Conservation (phyloP, 2,888 invertebrate genomes). For the Drosophila picticornis region DNA sequence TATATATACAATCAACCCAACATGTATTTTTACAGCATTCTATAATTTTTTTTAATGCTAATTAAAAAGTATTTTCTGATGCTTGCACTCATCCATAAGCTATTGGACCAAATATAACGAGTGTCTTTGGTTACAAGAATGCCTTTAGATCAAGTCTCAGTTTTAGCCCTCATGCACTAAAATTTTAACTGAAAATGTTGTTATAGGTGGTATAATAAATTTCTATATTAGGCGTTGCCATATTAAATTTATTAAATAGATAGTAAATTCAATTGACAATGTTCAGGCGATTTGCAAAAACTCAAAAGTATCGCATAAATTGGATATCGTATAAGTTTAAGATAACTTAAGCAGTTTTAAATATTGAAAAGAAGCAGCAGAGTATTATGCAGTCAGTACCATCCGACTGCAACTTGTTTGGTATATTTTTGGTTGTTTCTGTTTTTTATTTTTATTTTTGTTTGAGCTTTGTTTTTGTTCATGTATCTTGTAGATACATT, state of each 20-base stretch:
- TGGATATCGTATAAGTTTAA: background rate
- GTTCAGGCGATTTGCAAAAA: background rate
- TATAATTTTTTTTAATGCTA: background rate
- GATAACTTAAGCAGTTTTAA: background rate
- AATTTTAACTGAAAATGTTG: background rate
- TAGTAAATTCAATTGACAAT: background rate
- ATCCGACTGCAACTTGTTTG: background rate
- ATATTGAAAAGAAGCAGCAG: background rate
- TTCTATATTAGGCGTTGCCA: background rate
- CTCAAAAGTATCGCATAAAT: background rate
- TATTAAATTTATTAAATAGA: background rate
- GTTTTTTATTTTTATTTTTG: constrained; percentile 28
- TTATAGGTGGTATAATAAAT: background rate
- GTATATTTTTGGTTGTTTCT: background rate
- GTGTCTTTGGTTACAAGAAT: background rate
- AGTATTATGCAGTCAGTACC: background rate
- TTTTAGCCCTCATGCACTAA: background rate
- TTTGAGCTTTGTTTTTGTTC: constrained; percentile 32
- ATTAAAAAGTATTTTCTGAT: background rate
- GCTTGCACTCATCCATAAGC: background rate
- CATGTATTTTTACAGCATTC: background rate
- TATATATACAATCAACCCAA: background rate
- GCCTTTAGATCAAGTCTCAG: background rate
- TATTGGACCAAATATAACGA: background rate
- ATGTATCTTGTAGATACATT: constrained; percentile 77